Conservation (phyloP, 2,113 vertebrate genomes). For the Romanogobio albipinnatus region DNA sequence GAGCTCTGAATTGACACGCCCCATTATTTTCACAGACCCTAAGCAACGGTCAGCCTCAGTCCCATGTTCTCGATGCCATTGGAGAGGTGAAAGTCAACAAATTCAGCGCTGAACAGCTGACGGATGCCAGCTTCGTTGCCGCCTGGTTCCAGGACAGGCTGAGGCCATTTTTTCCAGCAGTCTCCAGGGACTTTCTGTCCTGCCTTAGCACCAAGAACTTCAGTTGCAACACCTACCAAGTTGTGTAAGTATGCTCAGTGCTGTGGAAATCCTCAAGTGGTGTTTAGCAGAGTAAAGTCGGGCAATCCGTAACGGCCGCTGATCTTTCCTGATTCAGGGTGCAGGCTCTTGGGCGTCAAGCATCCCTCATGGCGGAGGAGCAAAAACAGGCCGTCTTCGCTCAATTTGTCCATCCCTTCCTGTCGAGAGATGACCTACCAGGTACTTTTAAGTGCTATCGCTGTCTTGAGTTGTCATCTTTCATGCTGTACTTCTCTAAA, state of each 20-base stretch:
- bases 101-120: constrained; percentile 21
- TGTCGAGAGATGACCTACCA: constrained; percentile 54
- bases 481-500: not conserved
- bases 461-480: not conserved
- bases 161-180: constrained; percentile 55
- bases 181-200: constrained; percentile 58
- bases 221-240: constrained; percentile 64
- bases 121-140: constrained; percentile 48
- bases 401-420: constrained; percentile 65
- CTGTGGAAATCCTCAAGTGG: not conserved
- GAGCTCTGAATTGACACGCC: not conserved
- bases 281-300: not conserved
- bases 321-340: constrained; percentile 53
- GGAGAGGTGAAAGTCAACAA: constrained; percentile 42
- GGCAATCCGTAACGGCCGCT: not conserved
- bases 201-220: constrained; percentile 62
- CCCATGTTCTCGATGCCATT: constrained; percentile 42
- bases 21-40: not conserved
- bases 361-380: constrained; percentile 45
- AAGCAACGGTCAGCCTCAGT: not conserved
- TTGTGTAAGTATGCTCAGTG: constrained; percentile 58
- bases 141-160: constrained; percentile 59
- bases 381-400: constrained; percentile 51
- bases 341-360: constrained; percentile 52
- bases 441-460: constrained; percentile 45